Percentiles rank a stretch among this genome's conserved stretches.
phyloP scores from a whole-genome alignment of 2,113 vertebrate species.

The Ptilorrhoa leucosticta region DNA sequence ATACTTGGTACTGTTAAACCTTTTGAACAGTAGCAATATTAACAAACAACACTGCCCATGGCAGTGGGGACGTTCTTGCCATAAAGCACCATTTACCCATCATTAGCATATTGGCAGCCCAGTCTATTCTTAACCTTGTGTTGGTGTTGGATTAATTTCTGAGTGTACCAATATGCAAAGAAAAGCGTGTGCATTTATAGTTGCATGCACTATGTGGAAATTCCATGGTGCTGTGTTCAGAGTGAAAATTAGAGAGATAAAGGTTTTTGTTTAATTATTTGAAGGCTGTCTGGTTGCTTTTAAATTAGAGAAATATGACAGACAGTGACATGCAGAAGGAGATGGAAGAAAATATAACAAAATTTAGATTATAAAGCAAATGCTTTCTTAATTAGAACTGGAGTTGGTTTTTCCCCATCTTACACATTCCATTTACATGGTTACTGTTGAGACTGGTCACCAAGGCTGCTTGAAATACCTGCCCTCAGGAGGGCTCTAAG shows the following conservation, averaged over 20 bases:
- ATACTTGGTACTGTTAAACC: slow-evolving; percentile 8
- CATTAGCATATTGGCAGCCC: background rate
- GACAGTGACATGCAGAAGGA: slow-evolving; percentile 24
- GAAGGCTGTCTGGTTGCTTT: slow-evolving; percentile 14
- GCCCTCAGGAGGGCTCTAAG: slow-evolving; percentile 63
- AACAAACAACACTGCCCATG: background rate
- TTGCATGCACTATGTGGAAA: background rate
- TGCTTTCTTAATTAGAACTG: slow-evolving; percentile 30
- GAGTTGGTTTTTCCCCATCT: background rate
- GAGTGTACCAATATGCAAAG: background rate
- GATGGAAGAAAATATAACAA: slow-evolving; percentile 32
- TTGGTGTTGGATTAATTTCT: slow-evolving; percentile 19
- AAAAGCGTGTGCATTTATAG: background rate
- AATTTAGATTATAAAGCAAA: slow-evolving; percentile 19
- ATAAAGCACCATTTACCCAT: background rate
- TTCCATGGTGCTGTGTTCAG: slow-evolving; percentile 3
- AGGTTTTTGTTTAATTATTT: slow-evolving; percentile 42
- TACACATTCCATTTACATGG: slow-evolving; percentile 80
- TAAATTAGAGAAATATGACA: slow-evolving; percentile 34
- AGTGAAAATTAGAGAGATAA: background rate
- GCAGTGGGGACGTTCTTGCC: background rate
- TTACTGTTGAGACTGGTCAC: slow-evolving; percentile 80
- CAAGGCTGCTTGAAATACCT: slow-evolving; percentile 72
- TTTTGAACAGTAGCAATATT: background rate
- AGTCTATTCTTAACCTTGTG: background rate